Evolutionary conservation across 2,797 vertebrate species (phyloP), one percentile per base, ranked within the genome.

Genomic region (Phataginus tricuspis): DNA sequence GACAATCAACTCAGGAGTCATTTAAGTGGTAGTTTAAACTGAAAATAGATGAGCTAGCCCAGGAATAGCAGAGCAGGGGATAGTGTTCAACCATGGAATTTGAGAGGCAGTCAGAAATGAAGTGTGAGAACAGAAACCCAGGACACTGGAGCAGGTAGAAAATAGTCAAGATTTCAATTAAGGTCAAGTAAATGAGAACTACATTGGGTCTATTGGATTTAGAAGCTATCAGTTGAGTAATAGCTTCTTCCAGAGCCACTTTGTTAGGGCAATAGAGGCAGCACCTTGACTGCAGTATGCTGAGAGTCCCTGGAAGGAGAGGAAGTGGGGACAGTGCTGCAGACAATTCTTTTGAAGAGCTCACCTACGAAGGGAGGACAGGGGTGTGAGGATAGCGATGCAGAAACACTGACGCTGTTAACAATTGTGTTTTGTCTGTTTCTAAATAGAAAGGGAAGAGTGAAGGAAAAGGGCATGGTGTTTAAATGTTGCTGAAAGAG

Each of bases 41-140:
- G 34, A 88, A 91, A 14, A n/a, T 14, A 31, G 29, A 57, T 14
- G 45, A 85, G 9, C 19, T 92, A 82, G 14, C 45, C 15, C 55
- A 82, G 37, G 51, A 64, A 27, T 31, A 1, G 10, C 37, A 8
- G 3, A 0, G 0, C 11, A 4, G 10, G 9, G 5, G 10, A 31
- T 45, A 11, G 27, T 1, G 5, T 79, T 69, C 29, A 66, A 53
- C 57, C 64, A 45, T 64, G 34, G 42, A 91, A 80, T 42, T 7
- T 94, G 77, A 74, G 61, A 49, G 19, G 1, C 39, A 71, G 19
- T 68, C 18, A 75, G 74, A 95, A 85, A 29, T 69, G 7, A 94
- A 92, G 45, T 31, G n/a, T 63, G 15, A 91, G 7, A 92, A 86
- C 8, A 31, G 51, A 90, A 79, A 77, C 19, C n/a, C 29, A 64